Evolutionary conservation across 2,113 vertebrate genomes (phyloP).

Genomic region (Naja naja): DNA sequence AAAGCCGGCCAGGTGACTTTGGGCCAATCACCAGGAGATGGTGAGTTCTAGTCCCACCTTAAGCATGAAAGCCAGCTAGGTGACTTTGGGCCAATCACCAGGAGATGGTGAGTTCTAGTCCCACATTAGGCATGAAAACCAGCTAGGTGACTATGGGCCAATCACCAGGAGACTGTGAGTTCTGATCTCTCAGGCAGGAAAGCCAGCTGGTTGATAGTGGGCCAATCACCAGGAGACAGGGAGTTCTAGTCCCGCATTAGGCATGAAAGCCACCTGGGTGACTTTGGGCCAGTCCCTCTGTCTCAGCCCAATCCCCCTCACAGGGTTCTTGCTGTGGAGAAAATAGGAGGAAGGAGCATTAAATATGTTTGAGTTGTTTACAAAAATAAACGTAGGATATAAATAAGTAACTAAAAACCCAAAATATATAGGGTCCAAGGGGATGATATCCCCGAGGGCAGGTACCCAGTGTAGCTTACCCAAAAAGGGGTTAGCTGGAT

Average conservation of each 20-base stretch:
- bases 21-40: too few relatives aligned
- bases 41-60: too few relatives aligned
- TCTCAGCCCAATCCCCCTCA: neutral
- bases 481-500: neutral
- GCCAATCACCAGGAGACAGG: neutral
- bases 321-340: too few relatives aligned
- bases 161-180: fast-evolving
- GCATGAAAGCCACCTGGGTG: neutral
- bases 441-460: neutral
- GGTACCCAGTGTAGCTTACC: neutral
- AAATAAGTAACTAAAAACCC: neutral
- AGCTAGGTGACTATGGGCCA: too few relatives aligned
- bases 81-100: too few relatives aligned
- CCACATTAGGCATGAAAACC: neutral
- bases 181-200: neutral
- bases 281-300: neutral
- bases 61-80: too few relatives aligned
- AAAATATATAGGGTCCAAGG: neutral
- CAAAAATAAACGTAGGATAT: neutral
- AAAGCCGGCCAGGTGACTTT: too few relatives aligned
- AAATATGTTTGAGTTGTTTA: neutral
- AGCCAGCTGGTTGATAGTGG: fast-evolving
- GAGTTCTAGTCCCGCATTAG: neutral
- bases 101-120: too few relatives aligned
- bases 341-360: too few relatives aligned